Percentiles rank a stretch among this genome's conserved stretches.
phyloP scores from a whole-genome alignment of 2,888 invertebrate genomes.

The Lycocerus yunnanus region DNA sequence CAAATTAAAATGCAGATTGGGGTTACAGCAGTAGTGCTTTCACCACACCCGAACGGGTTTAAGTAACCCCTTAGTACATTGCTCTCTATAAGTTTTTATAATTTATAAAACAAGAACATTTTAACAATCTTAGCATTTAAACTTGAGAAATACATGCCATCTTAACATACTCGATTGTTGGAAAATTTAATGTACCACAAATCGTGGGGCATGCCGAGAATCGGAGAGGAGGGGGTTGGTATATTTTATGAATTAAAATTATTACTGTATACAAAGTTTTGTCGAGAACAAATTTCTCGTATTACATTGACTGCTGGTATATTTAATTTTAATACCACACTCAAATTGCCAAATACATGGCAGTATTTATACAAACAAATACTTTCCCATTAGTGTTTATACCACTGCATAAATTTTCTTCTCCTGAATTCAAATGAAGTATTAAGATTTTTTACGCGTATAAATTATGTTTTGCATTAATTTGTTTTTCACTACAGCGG shows the following conservation, averaged over 20 bases:
- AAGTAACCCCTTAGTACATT: conserved; percentile 22
- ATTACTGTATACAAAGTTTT: no score
- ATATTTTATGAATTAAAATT: no score
- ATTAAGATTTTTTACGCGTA: background rate
- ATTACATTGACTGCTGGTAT: no score
- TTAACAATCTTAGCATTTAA: background rate
- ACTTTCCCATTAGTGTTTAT: background rate
- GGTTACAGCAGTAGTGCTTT: conserved; percentile 36
- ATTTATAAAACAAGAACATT: conserved; percentile 7
- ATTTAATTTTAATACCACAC: background rate
- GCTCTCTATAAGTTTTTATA: conserved; percentile 20
- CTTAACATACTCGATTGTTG: background rate
- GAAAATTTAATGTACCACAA: background rate
- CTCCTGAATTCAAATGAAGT: background rate
- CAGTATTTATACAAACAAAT: background rate
- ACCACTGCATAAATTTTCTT: background rate
- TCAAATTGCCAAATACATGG: background rate
- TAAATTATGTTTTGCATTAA: background rate
- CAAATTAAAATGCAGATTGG: conserved; percentile 32
- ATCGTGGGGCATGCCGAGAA: background rate
- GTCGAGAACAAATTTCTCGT: no score
- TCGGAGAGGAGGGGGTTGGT: no score
- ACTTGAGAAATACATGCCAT: background rate
- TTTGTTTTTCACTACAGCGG: background rate
- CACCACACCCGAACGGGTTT: conserved; percentile 29